Percentiles rank a stretch among this genome's conserved stretches.
Conservation (phyloP, 1,140 invertebrate species). For the Drosophila hydei region DNA sequence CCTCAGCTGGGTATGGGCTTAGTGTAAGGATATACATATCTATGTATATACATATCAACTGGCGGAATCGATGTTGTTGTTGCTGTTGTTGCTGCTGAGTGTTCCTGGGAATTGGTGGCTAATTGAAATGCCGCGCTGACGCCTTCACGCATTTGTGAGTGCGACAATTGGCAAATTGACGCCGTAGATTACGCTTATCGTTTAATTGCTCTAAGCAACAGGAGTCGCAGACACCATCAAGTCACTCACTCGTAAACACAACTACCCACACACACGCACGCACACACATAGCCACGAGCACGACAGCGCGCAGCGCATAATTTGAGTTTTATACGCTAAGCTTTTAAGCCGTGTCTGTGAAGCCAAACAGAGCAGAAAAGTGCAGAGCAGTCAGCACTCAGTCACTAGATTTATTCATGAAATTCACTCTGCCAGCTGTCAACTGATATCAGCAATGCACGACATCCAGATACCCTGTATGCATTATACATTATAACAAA, state of each 20-base stretch:
- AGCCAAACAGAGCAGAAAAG: constrained; percentile 6
- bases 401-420: constrained; percentile 13
- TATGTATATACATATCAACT: constrained; percentile 9
- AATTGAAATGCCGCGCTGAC: constrained; percentile 72
- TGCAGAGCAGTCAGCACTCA: constrained; percentile 17
- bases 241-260: constrained; percentile 13
- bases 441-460: neutral
- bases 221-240: constrained; percentile 35
- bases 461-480: neutral
- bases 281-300: constrained; percentile 8
- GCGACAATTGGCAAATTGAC: constrained; percentile 70
- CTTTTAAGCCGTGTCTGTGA: constrained; percentile 75
- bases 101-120: constrained; percentile 35
- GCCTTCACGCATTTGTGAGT: constrained; percentile 72
- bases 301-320: constrained; percentile 52
- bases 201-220: constrained; percentile 77
- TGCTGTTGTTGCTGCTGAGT: neutral
- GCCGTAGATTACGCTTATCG: constrained; percentile 76
- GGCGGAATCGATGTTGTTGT: constrained; percentile 1
- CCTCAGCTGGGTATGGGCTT: neutral
- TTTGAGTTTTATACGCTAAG: constrained; percentile 78
- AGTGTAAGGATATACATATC: neutral
- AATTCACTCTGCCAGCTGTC: neutral
- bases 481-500: too few species aligned
- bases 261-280: constrained; percentile 27